Base-by-base conservation (phyloP, 2,113 vertebrate genomes). In the Oryzias javanicus region DNA sequence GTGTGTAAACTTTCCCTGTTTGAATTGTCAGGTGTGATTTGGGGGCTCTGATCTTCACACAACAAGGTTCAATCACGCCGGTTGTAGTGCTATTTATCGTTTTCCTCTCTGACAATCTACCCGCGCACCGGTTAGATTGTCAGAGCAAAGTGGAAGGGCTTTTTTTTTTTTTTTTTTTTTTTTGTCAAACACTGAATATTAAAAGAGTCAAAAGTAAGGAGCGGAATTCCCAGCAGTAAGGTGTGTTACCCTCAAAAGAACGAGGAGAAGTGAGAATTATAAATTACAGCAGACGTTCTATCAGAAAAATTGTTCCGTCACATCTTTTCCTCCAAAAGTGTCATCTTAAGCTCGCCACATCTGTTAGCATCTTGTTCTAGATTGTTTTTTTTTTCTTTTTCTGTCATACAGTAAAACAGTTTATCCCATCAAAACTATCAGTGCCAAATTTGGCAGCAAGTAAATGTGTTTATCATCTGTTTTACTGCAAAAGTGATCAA, bases 21-120 rank as follows among this genome's bases (percentile, higher is more conserved):
- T 96, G 93, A 96, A 94, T 96, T 95, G 94, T 95, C 95, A 96
- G 93, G 93, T 95, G 91, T 89, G 92, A 97, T 97, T 97, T 96
- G 87, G 90, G 89, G 89, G 83, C 92, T 95, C 87, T 96, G 95
- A 96, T 96, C 95, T 95, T 92, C 80, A 92, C 91, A 94, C 91
- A 93, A 92, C 89, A 91, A 90, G 91, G 94, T 88, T 92, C 88
- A 88, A 68, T 87, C 86, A 56, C 81, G n/a, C 67, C 56, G 22
- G 76, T 86, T 85, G 82, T 82, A 75, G 82, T 59, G 70, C 86
- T 89, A 84, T 91, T 91, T 90, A 89, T 75, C 77, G 60, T 84
- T 79, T 78, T 70, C 67, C 70, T 62, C 67, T 67, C 65, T 85
- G 83, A 87, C 80, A 84, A 72, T 79, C 66, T 55, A 76, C 14